A percentile compares a stretch with the other conserved stretches of the same genome.
Evolutionary conservation across 53 echinoderm and acorn worm genomes (phyloP).

Genomic region (Stichopus horrens): DNA sequence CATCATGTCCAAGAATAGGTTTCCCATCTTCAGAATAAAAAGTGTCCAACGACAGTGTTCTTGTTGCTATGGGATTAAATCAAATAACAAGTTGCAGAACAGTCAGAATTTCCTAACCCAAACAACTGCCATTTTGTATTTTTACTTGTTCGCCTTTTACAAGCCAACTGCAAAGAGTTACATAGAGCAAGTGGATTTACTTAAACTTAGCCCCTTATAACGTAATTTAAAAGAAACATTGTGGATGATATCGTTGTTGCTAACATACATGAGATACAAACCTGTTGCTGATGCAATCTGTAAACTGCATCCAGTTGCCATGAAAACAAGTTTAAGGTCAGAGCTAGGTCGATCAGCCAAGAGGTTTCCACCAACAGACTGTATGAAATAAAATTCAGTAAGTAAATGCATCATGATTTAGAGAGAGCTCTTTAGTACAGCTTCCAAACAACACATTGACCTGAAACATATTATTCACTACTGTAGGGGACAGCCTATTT

Average conservation of each 20-base stretch:
- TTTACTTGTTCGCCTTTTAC: too few species aligned
- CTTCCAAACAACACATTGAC: too few species aligned
- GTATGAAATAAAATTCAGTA: not conserved
- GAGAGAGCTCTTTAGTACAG: too few species aligned
- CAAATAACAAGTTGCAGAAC: not conserved
- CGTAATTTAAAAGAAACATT: too few species aligned
- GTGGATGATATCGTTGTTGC: too few species aligned
- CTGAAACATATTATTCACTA: too few species aligned
- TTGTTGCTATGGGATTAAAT: not conserved
- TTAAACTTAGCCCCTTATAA: too few species aligned
- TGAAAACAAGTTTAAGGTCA: conserved; percentile 2
- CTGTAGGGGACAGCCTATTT: too few species aligned
- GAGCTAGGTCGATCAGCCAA: conserved; percentile 11
- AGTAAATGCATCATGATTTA: not conserved
- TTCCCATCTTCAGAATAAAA: conserved; percentile 24
- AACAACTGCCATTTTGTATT: not conserved
- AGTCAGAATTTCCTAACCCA: not conserved
- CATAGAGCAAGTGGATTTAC: too few species aligned
- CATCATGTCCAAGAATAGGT: conserved; percentile 6
- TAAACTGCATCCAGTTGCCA: conserved; percentile 15
- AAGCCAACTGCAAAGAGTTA: too few species aligned
- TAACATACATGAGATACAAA: not conserved
- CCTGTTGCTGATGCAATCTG: conserved; percentile 1
- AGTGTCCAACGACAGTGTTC: not conserved
- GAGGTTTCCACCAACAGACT: conserved; percentile 34